A percentile compares a stretch with the other conserved stretches of the same genome.
These are phyloP conservation scores for Campylomormyrus tamandua DNA, from an alignment of 2,113 vertebrate species.

Conservation along the genomic window DNA sequence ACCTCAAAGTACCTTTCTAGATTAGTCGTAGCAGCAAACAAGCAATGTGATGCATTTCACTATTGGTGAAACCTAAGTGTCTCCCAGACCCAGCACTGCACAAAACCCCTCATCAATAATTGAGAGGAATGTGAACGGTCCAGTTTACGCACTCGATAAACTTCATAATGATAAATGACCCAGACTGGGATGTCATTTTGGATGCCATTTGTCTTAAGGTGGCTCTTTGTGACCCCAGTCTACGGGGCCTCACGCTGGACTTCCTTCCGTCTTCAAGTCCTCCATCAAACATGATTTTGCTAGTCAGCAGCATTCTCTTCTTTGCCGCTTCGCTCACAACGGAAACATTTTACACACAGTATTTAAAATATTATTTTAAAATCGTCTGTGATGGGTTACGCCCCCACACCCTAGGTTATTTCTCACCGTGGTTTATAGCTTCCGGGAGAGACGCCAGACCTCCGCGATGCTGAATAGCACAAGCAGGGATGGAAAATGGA, in stretches of 20 bases:
- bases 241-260: background rate
- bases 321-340: background rate
- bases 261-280: background rate
- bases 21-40: background rate
- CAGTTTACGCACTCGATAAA: background rate
- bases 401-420: background rate
- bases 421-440: background rate
- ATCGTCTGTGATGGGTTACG: background rate
- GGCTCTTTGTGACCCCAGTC: background rate
- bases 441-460: background rate
- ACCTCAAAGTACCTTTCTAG: background rate
- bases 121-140: constrained; percentile 40
- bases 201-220: background rate
- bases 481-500: background rate
- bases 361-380: background rate
- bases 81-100: background rate
- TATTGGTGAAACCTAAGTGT: background rate
- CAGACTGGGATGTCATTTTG: background rate
- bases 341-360: background rate
- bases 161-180: background rate
- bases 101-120: constrained; percentile 57
- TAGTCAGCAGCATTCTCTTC: background rate
- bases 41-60: background rate
- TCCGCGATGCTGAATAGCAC: background rate
- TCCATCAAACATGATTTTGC: background rate